A percentile compares a stretch with the other conserved stretches of the same genome.
Evolutionary conservation across 2,797 vertebrate genomes (phyloP).

Genomic region (Peromyscus eremicus): DNA sequence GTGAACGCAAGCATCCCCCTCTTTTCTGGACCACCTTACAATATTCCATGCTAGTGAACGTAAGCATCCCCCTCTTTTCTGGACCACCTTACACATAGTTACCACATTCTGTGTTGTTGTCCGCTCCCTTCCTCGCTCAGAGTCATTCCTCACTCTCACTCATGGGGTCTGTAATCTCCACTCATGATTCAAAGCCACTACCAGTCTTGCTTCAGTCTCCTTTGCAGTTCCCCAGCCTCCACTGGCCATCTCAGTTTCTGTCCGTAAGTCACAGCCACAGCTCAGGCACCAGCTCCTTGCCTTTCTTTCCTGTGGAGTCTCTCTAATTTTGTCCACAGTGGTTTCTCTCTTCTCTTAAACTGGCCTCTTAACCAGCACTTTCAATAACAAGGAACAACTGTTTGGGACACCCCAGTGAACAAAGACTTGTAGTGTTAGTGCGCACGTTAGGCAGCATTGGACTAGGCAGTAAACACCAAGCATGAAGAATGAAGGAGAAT

Average conservation of each 20-base stretch:
- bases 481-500: background rate
- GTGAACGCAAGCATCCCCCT: background rate
- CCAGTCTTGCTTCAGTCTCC: background rate
- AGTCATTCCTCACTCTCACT: background rate
- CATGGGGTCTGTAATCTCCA: background rate
- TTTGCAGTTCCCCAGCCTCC: too few species aligned
- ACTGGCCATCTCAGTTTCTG: background rate
- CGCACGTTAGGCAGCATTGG: background rate
- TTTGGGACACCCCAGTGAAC: background rate
- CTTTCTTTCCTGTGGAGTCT: background rate
- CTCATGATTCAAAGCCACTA: background rate
- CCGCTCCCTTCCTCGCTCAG: background rate
- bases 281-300: too few species aligned
- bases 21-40: too few species aligned
- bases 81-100: background rate
- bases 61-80: background rate
- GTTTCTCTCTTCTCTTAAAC: slow-evolving; percentile 15
- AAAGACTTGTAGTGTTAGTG: background rate
- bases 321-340: background rate
- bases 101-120: background rate
- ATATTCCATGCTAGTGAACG: background rate
- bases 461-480: background rate
- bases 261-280: background rate
- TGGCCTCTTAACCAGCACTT: background rate
- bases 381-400: background rate